Evolutionary conservation across 2,888 invertebrate species (phyloP).

Genomic region (Trisateles emortualis): DNA sequence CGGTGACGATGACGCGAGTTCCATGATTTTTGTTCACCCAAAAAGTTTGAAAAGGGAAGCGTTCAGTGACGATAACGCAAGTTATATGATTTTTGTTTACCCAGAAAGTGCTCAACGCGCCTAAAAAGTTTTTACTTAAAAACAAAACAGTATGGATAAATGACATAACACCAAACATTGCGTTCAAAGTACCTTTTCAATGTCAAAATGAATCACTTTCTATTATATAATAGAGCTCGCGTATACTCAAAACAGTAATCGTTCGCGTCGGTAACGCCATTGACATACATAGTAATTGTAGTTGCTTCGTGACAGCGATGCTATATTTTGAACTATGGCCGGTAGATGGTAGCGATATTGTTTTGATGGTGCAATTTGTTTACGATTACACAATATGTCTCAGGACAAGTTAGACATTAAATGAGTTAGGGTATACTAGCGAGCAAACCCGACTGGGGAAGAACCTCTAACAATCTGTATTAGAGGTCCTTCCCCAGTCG

Average conservation of each 20-base stretch:
- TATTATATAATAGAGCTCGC: slow-evolving; percentile 34
- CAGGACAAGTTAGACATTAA: too few species aligned
- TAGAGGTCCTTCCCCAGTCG: too few species aligned
- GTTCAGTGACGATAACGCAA: too few species aligned
- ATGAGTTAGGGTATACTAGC: too few species aligned
- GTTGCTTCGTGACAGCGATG: slow-evolving; percentile 48
- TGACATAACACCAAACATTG: not conserved
- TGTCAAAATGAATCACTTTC: slow-evolving; percentile 51
- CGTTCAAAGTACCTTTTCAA: slow-evolving; percentile 20
- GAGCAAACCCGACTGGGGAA: too few species aligned
- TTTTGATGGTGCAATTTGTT: not conserved
- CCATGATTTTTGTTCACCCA: too few species aligned
- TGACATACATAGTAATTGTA: slow-evolving; percentile 69
- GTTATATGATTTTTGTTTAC: too few species aligned
- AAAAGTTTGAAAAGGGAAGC: too few species aligned
- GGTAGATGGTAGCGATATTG: not conserved
- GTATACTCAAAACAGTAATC: slow-evolving; percentile 37
- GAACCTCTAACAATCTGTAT: too few species aligned
- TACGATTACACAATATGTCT: not conserved
- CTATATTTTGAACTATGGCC: slow-evolving; percentile 8
- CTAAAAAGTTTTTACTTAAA: too few species aligned
- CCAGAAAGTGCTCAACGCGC: too few species aligned
- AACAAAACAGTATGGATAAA: not conserved
- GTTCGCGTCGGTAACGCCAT: slow-evolving; percentile 58
- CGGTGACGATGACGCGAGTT: too few species aligned